A percentile compares a stretch with the other conserved stretches of the same genome.
These are phyloP conservation scores for Aphidius gifuensis DNA, from an alignment of 1,140 invertebrate species.

Conservation along the genomic window DNA sequence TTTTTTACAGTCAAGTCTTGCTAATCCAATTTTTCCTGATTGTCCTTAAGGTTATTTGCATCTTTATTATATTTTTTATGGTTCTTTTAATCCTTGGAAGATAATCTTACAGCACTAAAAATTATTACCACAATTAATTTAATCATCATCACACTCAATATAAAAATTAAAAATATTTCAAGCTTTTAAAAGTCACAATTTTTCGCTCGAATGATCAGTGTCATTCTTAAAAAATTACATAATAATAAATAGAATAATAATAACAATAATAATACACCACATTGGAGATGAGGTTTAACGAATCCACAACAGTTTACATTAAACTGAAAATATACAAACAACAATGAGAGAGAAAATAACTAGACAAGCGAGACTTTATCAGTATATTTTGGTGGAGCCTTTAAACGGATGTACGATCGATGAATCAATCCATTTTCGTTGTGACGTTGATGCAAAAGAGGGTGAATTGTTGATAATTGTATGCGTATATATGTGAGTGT, in stretches of 20 bases:
- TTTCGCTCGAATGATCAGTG: no score
- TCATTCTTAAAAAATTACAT: no score
- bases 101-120: no score
- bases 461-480: constrained; percentile 16
- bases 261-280: no score
- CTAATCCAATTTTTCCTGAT: not conserved
- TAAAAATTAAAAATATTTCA: no score
- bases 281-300: no score
- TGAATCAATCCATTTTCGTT: constrained; percentile 45
- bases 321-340: no score
- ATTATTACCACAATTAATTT: not conserved
- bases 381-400: constrained; percentile 26
- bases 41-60: constrained; percentile 1
- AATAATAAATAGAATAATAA: no score
- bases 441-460: constrained; percentile 43
- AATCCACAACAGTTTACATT: not conserved
- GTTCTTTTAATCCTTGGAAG: constrained; percentile 5
- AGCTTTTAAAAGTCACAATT: no score
- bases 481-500: not conserved
- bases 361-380: constrained; percentile 26
- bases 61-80: not conserved
- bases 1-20: no score
- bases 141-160: not conserved
- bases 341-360: constrained; percentile 1
- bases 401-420: constrained; percentile 38